Percentiles rank a stretch among this genome's conserved stretches.
These are phyloP conservation scores for Telmatherina bonti DNA, from an alignment of 2,797 vertebrate species.

Conservation along the genomic window DNA sequence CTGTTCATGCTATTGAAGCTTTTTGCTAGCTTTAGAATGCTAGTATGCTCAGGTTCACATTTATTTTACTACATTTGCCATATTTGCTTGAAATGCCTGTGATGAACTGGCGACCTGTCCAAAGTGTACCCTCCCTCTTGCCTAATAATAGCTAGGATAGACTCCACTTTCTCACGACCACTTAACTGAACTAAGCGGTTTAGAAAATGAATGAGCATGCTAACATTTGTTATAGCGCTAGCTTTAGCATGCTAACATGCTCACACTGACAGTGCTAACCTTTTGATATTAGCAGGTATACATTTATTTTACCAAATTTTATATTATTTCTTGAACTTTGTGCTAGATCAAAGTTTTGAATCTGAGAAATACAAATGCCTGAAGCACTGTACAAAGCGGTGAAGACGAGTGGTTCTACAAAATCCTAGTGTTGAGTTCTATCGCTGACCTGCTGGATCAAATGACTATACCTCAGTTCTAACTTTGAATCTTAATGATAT, in stretches of 20 bases:
- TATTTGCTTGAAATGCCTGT: too few species aligned
- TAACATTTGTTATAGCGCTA: too few species aligned
- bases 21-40: constrained; percentile 3
- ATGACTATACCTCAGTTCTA: background rate
- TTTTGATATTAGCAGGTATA: background rate
- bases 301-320: background rate
- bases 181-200: too few species aligned
- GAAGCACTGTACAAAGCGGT: background rate
- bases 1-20: too few species aligned
- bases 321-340: background rate
- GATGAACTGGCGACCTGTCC: too few species aligned
- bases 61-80: too few species aligned
- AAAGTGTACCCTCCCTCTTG: too few species aligned
- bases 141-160: too few species aligned
- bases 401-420: background rate
- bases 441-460: background rate
- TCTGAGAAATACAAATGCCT: background rate
- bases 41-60: too few species aligned
- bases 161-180: too few species aligned
- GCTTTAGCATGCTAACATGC: too few species aligned
- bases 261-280: background rate
- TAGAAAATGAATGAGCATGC: too few species aligned
- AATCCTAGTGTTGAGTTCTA: background rate
- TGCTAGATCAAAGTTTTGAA: background rate
- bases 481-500: background rate